phyloP scores from a whole-genome alignment of 2,113 vertebrate genomes.

The Atractosteus spatula region DNA sequence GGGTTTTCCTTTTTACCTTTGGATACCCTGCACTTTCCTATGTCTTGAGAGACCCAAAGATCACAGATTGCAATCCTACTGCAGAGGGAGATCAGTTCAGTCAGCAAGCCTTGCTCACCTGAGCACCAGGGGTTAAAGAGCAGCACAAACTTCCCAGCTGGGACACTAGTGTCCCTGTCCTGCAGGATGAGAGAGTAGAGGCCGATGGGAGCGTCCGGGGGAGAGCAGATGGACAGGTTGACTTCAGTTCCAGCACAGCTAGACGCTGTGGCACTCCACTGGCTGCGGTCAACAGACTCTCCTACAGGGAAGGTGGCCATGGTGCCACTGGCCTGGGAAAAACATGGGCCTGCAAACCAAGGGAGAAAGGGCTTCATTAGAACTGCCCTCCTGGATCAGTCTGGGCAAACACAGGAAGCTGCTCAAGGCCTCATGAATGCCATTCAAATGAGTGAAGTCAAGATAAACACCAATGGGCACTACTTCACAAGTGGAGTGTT shows the following conservation, averaged over 20 bases:
- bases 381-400: not conserved
- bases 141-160: constrained; percentile 71
- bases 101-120: constrained; percentile 63
- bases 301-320: constrained; percentile 68
- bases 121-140: constrained; percentile 92
- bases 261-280: constrained; percentile 69
- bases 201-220: constrained; percentile 72
- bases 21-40: too few species aligned
- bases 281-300: constrained; percentile 39
- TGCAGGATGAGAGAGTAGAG: constrained; percentile 73
- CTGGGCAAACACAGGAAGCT: constrained; percentile 7
- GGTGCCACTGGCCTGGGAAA: constrained; percentile 73
- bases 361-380: constrained; percentile 7
- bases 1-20: too few species aligned
- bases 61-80: too few species aligned
- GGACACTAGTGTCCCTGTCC: constrained; percentile 47
- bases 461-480: too few species aligned
- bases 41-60: too few species aligned
- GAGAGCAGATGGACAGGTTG: constrained; percentile 64
- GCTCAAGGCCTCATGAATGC: not conserved
- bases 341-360: constrained; percentile 68
- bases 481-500: too few species aligned
- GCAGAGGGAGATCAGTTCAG: not conserved
- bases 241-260: constrained; percentile 59
- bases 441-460: too few species aligned